These are phyloP conservation scores for Hypsibius dujardini DNA, from an alignment of 1,140 invertebrate genomes.

Conservation along the genomic window DNA sequence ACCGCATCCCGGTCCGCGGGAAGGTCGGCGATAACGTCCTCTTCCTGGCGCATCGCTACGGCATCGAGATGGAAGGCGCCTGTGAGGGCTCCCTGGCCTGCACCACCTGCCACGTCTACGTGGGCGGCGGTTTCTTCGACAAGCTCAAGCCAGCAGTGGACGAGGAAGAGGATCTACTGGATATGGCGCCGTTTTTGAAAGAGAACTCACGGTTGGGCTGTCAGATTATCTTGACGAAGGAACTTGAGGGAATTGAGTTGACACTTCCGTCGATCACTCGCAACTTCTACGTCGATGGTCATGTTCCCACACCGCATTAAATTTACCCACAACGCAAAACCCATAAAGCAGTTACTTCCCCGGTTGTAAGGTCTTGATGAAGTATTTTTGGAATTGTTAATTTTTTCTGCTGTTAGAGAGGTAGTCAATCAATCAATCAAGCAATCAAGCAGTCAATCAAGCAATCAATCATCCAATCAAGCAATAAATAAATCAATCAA, in stretches of 20 bases:
- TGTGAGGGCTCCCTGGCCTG: conserved; percentile 95
- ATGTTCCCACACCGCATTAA: conserved; percentile 75
- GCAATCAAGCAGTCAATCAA: too few relatives aligned
- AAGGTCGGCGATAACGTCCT: conserved; percentile 91
- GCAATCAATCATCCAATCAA: too few relatives aligned
- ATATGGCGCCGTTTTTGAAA: conserved; percentile 85
- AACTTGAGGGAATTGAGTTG: conserved; percentile 73
- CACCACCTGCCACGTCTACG: conserved; percentile 94
- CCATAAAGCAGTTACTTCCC: too few relatives aligned
- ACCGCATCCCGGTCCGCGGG: conserved; percentile 53
- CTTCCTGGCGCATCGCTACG: conserved; percentile 77
- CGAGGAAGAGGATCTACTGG: conserved; percentile 92
- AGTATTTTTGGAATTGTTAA: too few relatives aligned
- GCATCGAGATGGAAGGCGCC: conserved; percentile 87
- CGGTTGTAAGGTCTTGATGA: too few relatives aligned
- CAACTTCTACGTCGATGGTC: conserved; percentile 97
- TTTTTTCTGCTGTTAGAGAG: too few relatives aligned
- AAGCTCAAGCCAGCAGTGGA: conserved; percentile 50
- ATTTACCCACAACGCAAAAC: too few relatives aligned
- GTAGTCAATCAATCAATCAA: too few relatives aligned
- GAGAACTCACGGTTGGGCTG: conserved; percentile 90
- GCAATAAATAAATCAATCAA: too few relatives aligned
- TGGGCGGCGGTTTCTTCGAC: conserved; percentile 54
- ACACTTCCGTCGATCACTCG: conserved; percentile 70
- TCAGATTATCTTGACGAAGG: conserved; percentile 80